Evolutionary conservation across 2,113 vertebrate species (phyloP).

Genomic region (Steatornis caripensis): DNA sequence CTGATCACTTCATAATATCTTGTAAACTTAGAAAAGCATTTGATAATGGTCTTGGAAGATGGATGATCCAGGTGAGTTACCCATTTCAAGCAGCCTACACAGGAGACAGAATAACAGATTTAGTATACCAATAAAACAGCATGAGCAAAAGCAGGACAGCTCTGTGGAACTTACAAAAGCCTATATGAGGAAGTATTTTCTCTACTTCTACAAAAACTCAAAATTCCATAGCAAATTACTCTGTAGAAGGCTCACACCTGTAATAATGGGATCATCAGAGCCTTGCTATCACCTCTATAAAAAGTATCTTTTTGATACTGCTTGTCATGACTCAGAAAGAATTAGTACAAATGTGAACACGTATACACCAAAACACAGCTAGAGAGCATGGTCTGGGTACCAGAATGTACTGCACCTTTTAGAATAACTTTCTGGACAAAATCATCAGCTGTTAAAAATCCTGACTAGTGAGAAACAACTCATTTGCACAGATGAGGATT

Average conservation of each 20-base stretch:
- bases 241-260: background rate
- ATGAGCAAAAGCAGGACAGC: background rate
- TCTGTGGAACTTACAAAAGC: background rate
- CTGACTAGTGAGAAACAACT: background rate
- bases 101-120: background rate
- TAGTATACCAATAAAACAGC: background rate
- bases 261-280: background rate
- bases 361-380: background rate
- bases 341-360: background rate
- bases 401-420: background rate
- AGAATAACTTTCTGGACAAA: background rate
- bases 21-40: background rate
- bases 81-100: background rate
- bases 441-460: background rate
- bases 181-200: background rate
- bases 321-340: background rate
- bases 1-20: background rate
- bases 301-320: background rate
- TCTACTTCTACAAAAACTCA: background rate
- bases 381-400: background rate
- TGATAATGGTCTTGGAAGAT: background rate
- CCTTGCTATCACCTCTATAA: background rate
- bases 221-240: background rate
- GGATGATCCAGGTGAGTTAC: background rate
- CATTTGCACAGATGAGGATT: background rate